Evolutionary conservation across 2,797 vertebrate genomes (phyloP).

Genomic region (Sparidentex hasta): DNA sequence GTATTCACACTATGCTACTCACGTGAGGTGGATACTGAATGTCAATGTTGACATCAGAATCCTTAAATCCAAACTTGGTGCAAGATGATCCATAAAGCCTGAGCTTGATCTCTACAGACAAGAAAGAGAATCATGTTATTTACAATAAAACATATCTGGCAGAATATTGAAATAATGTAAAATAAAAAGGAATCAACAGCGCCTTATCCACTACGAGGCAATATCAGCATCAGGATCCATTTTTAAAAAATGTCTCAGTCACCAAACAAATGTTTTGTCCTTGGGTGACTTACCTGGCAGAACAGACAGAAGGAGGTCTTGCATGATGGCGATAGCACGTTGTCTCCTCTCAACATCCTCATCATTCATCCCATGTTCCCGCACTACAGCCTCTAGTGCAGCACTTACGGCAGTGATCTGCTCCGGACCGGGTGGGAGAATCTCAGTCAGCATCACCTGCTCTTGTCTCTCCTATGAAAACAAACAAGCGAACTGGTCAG

Average conservation of each 20-base stretch:
- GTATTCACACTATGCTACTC: constrained; percentile 81
- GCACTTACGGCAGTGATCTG: constrained; percentile 88
- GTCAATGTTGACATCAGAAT: constrained; percentile 96
- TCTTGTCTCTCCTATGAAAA: constrained; percentile 89
- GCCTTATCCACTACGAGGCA: not conserved
- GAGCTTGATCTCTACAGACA: constrained; percentile 89
- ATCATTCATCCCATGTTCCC: constrained; percentile 88
- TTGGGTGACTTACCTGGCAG: constrained; percentile 87
- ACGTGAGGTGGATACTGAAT: constrained; percentile 92
- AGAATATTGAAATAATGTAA: not conserved
- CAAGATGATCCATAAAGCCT: constrained; percentile 95
- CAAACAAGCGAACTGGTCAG: constrained; percentile 6
- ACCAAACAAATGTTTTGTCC: not conserved
- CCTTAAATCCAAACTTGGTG: constrained; percentile 94
- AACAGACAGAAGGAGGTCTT: constrained; percentile 87
- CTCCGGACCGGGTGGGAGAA: constrained; percentile 87
- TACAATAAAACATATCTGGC: not conserved
- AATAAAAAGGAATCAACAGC: not conserved
- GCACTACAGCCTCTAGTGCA: constrained; percentile 87
- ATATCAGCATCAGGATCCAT: not conserved
- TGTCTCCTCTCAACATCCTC: constrained; percentile 87
- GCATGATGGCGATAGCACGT: constrained; percentile 87
- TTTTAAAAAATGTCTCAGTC: not conserved
- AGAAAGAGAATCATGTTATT: constrained; percentile 4
- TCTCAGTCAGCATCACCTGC: constrained; percentile 88